Base-by-base conservation (phyloP, 2,888 invertebrate species). In the Drosophila neonasuta region DNA sequence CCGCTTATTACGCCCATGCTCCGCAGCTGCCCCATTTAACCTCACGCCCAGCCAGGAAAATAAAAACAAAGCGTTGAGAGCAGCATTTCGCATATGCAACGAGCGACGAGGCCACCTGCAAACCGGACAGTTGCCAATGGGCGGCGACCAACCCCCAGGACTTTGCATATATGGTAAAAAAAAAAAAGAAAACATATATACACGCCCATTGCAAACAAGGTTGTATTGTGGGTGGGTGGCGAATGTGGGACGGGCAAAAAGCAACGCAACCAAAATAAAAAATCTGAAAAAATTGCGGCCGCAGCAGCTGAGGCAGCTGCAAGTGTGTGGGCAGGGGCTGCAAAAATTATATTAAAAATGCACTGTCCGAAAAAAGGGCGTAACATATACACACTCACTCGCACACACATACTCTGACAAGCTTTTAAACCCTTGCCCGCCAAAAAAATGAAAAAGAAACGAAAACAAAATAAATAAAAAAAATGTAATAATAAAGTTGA, bases 361-460 rank as follows among this genome's bases (percentile, higher is more conserved):
- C 88, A 88, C 85, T 89, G 89, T 88, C 88, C 89, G 88, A 88
- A 87, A 87, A 86, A 88, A 89, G 88, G 89, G 89, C 88, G 87
- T 80, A 69, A 74, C 86, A 82, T 69, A 73, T 66, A 54, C 68
- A 50, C 29, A 56, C 63, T 71, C 67, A 63, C 71, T 59, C 69
- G 42, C 36, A 50, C 46, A 62, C 48, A 62, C 70, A 55, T 17
- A 17, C 60, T 52, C 56, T 54, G 45, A 68, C 77, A 73, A 64
- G 64, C 64, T 74, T 59, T 72, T 68, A 75, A 75, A 75, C 71
- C 79, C 68, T 52, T 20, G 42, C 62, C 49, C 56, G 42, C 30
- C 48, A 50, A 46, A 66, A 50, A 42, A 71, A n/a, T 48, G 7
- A 24, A 77, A 57, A 48, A 56, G 30, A 52, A 59, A 61, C 51